Evolutionary conservation across 1,140 invertebrate species (phyloP).

Genomic region (Cheumatopsyche charites): DNA sequence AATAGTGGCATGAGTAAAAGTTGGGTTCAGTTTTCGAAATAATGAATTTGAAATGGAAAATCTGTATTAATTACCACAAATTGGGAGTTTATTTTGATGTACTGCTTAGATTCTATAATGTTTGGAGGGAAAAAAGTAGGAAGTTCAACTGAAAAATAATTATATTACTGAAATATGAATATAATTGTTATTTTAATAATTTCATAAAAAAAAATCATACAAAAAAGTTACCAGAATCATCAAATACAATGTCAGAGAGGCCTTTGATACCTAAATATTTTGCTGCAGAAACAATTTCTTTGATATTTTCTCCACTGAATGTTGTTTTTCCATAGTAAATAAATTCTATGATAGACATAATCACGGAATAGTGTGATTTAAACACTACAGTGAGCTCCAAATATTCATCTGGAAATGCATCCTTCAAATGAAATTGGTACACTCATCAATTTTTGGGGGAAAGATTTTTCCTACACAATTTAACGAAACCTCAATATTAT

Average conservation of each 20-base stretch:
- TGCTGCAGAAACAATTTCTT: conserved; percentile 43
- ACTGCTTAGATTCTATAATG: too few species aligned
- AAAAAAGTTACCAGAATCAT: conserved; percentile 17
- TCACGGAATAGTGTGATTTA: conserved; percentile 33
- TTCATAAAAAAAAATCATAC: too few species aligned
- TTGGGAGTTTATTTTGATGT: too few species aligned
- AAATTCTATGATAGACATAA: conserved; percentile 43
- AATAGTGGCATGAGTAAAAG: too few species aligned
- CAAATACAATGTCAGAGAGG: conserved; percentile 31
- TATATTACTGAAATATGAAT: too few species aligned
- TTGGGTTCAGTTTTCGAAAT: too few species aligned
- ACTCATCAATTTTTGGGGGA: background rate
- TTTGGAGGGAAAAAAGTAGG: too few species aligned
- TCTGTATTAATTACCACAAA: too few species aligned
- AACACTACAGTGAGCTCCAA: conserved; percentile 38
- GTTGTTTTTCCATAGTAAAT: conserved; percentile 44
- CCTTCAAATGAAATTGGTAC: conserved; percentile 27
- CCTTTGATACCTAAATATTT: conserved; percentile 44
- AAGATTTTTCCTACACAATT: background rate
- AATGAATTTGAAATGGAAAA: too few species aligned
- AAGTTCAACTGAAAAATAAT: too few species aligned
- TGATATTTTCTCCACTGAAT: conserved; percentile 25
- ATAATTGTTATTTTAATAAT: too few species aligned
- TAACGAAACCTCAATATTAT: too few species aligned
- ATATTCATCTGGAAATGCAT: conserved; percentile 32